These are phyloP conservation scores for Hiodon alosoides DNA, from an alignment of 2,113 vertebrate species.

Conservation along the genomic window DNA sequence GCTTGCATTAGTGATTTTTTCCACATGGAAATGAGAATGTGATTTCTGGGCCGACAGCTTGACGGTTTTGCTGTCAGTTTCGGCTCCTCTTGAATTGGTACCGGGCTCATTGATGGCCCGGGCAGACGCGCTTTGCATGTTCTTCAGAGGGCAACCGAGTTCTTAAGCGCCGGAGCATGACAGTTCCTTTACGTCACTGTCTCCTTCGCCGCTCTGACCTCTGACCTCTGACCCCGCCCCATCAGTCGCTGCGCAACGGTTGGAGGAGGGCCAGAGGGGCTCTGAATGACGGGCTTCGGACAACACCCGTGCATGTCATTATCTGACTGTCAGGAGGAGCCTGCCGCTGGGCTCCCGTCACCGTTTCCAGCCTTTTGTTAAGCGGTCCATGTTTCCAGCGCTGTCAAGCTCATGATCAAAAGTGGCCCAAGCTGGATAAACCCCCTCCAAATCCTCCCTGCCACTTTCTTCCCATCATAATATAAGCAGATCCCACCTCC, in stretches of 20 bases:
- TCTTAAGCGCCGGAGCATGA: slow-evolving; percentile 67
- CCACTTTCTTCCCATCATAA: slow-evolving; percentile 34
- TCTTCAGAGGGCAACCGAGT: slow-evolving; percentile 62
- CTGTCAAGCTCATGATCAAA: slow-evolving; percentile 66
- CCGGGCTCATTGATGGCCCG: slow-evolving; percentile 76
- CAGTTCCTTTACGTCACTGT: slow-evolving; percentile 79
- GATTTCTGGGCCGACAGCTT: slow-evolving; percentile 54
- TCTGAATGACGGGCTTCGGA: slow-evolving; percentile 62
- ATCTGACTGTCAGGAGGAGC: slow-evolving; percentile 69
- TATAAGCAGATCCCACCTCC: slow-evolving; percentile 55
- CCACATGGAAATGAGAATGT: slow-evolving; percentile 45
- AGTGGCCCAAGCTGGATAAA: slow-evolving; percentile 36
- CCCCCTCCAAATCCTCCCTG: slow-evolving; percentile 25
- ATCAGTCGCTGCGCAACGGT: slow-evolving; percentile 57
- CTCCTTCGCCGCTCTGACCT: slow-evolving; percentile 68
- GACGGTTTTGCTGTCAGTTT: slow-evolving; percentile 75
- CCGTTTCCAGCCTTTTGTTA: slow-evolving; percentile 63
- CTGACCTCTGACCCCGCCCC: slow-evolving; percentile 62
- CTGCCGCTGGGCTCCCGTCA: slow-evolving; percentile 67
- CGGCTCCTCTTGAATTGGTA: slow-evolving; percentile 69
- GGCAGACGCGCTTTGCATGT: slow-evolving; percentile 67
- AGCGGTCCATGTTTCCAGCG: slow-evolving; percentile 65
- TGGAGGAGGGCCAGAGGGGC: slow-evolving; percentile 52
- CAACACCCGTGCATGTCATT: slow-evolving; percentile 66
- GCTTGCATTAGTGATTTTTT: slow-evolving; percentile 68